Conservation (phyloP, 1,140 invertebrate species). For the Drosophila simulans region DNA sequence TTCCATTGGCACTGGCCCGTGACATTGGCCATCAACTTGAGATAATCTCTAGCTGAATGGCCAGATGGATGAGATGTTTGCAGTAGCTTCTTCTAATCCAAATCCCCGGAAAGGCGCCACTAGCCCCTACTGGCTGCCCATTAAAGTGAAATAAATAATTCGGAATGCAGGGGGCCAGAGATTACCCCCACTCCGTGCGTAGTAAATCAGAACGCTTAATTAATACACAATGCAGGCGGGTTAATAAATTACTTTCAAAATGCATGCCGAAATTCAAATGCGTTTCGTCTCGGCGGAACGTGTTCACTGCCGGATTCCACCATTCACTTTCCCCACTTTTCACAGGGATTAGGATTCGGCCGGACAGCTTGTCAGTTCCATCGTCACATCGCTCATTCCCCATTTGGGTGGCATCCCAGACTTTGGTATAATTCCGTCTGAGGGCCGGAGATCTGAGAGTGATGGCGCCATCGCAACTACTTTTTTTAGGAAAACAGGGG, state of each 20-base stretch:
- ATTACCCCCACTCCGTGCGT: background rate
- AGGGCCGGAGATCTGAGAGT: background rate
- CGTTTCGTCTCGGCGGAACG: constrained; percentile 14
- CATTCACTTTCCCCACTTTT: background rate
- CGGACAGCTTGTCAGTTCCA: constrained; percentile 12
- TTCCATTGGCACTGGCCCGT: constrained; percentile 30
- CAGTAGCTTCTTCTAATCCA: background rate
- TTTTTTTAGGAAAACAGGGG: too few relatives aligned
- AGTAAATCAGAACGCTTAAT: constrained; percentile 55
- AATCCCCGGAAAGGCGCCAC: constrained; percentile 1
- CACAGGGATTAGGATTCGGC: constrained; percentile 1
- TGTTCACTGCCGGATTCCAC: background rate
- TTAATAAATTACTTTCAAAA: constrained; percentile 46
- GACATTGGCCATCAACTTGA: constrained; percentile 42
- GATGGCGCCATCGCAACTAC: background rate
- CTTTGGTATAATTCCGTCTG: background rate
- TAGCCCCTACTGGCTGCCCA: constrained; percentile 17
- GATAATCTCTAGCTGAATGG: constrained; percentile 1
- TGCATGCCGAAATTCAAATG: constrained; percentile 34
- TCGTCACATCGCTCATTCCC: constrained; percentile 26
- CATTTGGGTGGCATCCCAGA: background rate
- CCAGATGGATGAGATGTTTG: background rate
- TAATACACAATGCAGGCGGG: constrained; percentile 40
- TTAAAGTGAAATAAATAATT: constrained; percentile 66
- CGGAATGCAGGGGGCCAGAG: constrained; percentile 1